Base-by-base conservation (phyloP, 1,140 invertebrate genomes). In the Saxidomus purpurata region DNA sequence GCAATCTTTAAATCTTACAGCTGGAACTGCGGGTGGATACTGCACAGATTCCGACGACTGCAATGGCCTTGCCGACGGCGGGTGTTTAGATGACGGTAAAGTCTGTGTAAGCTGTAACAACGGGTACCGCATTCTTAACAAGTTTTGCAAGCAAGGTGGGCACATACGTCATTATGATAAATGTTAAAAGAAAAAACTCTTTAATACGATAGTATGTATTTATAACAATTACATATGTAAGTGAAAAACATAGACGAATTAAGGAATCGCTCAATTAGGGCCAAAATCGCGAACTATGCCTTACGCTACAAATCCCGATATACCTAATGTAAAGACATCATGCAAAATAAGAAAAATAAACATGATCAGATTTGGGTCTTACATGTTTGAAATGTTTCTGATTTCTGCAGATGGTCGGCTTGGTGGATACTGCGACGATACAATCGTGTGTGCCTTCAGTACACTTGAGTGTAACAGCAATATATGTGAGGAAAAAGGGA, bases 41-140 rank as follows among this genome's bases (percentile, higher is more conserved):
- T 74, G 69, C 22, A 74, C 69, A 6, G 11, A 43, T 74, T 74
- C 69, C 1, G 36, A 38, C 36, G 38, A 74, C 40, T 74, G 69
- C 31, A 74, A 36, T 22, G 36, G 22, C 22, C 36, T 74, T 47
- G n/a, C 36, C 36, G 40, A 74, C 28, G 69, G 69, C 34, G 69
- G 69, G 40, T 74, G 69, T 74, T 40, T 74, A 74, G 36, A 22
- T 13, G 31, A 47, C 36, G 69, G 69, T 47, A 74, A 74, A 47
- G 40, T 74, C 15, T 74, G 69, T 47, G 69, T 74, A 2, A 22
- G 2, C 36, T 74, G 69, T 22, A 47, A 74, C 40, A 74, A 43
- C 22, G 40, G 40, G 36, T 74, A 74, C 40, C 34, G 69, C 2
- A 22, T 74, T 6, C 17, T 74, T 40, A 74, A 22, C 28, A 43